Evolutionary conservation across 2,797 vertebrate species (phyloP).

Genomic region (Cuculus canorus): DNA sequence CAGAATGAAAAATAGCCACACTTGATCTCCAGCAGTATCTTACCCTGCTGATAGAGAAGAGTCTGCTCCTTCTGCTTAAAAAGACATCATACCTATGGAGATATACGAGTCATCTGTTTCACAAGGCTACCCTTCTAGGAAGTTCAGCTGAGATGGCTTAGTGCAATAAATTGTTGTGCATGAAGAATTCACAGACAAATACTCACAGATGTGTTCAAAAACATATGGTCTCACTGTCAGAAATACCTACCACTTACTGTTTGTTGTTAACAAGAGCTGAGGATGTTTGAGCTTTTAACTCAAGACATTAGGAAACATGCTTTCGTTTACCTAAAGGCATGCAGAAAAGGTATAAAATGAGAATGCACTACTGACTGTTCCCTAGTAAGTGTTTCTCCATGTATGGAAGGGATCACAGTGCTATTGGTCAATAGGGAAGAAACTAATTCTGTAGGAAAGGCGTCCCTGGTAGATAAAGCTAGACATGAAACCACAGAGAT

Average conservation of each 20-base stretch:
- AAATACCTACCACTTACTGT: neutral
- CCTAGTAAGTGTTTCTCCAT: neutral
- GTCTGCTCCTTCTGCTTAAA: neutral
- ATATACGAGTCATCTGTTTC: constrained; percentile 21
- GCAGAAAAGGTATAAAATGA: neutral
- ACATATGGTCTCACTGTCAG: constrained; percentile 5
- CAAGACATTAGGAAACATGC: neutral
- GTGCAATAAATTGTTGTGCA: constrained; percentile 28
- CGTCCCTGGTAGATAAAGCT: neutral
- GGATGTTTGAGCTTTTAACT: neutral
- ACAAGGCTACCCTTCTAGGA: constrained; percentile 19
- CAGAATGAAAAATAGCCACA: constrained; percentile 14
- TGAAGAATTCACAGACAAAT: constrained; percentile 19
- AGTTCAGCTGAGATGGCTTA: constrained; percentile 44
- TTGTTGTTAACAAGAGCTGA: neutral
- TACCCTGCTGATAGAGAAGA: neutral
- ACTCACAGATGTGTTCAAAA: constrained; percentile 14
- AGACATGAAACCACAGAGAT: neutral
- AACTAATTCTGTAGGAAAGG: neutral
- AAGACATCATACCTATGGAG: constrained; percentile 4
- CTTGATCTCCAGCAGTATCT: neutral
- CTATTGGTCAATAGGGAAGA: neutral
- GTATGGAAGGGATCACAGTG: neutral
- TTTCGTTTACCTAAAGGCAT: neutral
- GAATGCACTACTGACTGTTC: neutral